A percentile compares a stretch with the other conserved stretches of the same genome.
These are phyloP conservation scores for Carassius gibelio DNA, from an alignment of 2,113 vertebrate species.

Conservation along the genomic window DNA sequence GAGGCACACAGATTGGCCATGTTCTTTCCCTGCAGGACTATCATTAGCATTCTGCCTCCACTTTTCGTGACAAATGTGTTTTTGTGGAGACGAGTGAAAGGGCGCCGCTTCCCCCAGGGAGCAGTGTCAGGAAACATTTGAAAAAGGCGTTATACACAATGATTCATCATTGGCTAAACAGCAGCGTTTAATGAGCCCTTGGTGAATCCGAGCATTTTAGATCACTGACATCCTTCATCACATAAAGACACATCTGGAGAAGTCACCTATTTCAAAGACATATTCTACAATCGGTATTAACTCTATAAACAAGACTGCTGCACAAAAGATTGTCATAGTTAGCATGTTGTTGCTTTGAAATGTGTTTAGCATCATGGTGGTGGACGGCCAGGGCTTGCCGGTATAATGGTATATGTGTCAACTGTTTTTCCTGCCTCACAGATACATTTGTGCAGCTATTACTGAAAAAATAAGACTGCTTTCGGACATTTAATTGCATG, in stretches of 20 bases:
- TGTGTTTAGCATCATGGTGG: not conserved
- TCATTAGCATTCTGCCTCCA: constrained; percentile 35
- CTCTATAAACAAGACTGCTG: constrained; percentile 7
- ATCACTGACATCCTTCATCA: constrained; percentile 22
- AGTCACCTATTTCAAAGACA: not conserved
- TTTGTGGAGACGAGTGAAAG: constrained; percentile 42
- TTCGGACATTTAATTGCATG: not conserved
- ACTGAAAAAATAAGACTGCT: not conserved
- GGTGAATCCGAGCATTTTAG: not conserved
- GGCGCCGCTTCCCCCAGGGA: not conserved
- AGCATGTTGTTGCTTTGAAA: not conserved
- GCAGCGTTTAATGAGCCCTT: constrained; percentile 26
- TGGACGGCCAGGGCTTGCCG: not conserved
- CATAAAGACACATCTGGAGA: constrained; percentile 27
- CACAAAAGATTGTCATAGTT: not conserved
- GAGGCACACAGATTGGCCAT: constrained; percentile 32
- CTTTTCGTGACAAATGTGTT: constrained; percentile 38
- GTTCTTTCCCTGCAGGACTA: constrained; percentile 31
- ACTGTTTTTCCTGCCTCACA: not conserved
- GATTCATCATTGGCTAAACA: constrained; percentile 46
- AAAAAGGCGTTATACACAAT: constrained; percentile 30
- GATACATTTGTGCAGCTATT: not conserved
- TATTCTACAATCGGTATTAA: not conserved
- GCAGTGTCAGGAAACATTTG: constrained; percentile 36
- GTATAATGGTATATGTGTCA: not conserved